Base-by-base conservation (phyloP, 2,888 invertebrate species). In the Didymodactylos carnosus region DNA sequence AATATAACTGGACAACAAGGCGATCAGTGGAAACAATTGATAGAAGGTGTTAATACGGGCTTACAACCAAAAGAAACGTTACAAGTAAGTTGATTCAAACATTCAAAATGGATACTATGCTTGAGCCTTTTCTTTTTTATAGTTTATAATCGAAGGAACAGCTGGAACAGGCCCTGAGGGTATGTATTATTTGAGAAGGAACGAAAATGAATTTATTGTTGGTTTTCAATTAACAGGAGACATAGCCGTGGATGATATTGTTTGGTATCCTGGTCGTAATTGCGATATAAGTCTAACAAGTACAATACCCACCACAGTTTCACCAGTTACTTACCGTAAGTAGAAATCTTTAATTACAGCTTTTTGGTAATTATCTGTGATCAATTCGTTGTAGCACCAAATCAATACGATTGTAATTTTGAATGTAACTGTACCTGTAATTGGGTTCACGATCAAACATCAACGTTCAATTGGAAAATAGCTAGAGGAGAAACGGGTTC, bases 351-450 rank as follows among this genome's bases (percentile, higher is more conserved):
- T 10, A 3, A 53, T 29, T 29, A 16, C 27, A 49, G 8, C 23
- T n/a, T n/a, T n/a, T n/a, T n/a, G n/a, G n/a, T n/a, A 23, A 25
- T 49, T 10, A 69, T 51, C 76, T 25, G 72, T 76, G 76, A 11
- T 49, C n/a, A n/a, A n/a, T n/a, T n/a, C n/a, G n/a, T 75, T 6
- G 79, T 78, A 75, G 79, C 79, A 39, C 77, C 76, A 13, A 78
- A 79, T 41, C 27, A 39, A 3, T 51, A 73, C 27, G 75, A 75
- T 43, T 77, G 77, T 70, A 41, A 77, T 69, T 77, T 77, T 70
- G 76, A 77, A 49, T 70, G 71, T 39, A 76, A 76, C 23, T 75
- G 41, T 29, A 74, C 71, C 3, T 74, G 74, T 39, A n/a, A 71
- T 29, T 74, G 74, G 74, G 35, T 3, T 11, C 27, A 74, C 39